These are phyloP conservation scores for Eupithecia inturbata DNA, from an alignment of 2,888 invertebrate species.

Conservation along the genomic window DNA sequence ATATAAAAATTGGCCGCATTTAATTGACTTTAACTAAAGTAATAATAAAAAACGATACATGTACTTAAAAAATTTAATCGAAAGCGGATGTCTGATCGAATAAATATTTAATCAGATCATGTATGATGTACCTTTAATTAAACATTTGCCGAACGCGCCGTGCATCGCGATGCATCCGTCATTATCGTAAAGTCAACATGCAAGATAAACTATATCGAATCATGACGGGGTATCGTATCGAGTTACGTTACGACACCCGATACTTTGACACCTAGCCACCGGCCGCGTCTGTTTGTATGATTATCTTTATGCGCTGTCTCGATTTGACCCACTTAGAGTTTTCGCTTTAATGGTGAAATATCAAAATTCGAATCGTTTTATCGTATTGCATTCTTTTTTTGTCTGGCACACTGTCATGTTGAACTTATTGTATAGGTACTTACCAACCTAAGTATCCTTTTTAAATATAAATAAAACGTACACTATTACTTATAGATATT, in stretches of 20 bases:
- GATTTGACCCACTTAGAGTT: constrained; percentile 62
- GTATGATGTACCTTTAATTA: constrained; percentile 54
- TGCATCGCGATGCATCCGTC: constrained; percentile 68
- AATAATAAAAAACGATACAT: constrained; percentile 14
- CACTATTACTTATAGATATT: too few species aligned
- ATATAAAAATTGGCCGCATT: not conserved
- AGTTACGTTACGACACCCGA: constrained; percentile 76
- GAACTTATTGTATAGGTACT: not conserved
- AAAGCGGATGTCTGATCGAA: constrained; percentile 35
- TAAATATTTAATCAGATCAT: constrained; percentile 34
- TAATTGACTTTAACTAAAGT: not conserved
- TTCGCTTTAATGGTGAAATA: constrained; percentile 20
- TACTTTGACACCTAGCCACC: constrained; percentile 73
- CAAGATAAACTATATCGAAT: constrained; percentile 75
- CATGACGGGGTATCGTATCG: constrained; percentile 72
- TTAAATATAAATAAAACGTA: too few species aligned
- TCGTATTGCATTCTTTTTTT: not conserved
- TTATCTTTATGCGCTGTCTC: constrained; percentile 60
- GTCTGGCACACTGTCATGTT: not conserved
- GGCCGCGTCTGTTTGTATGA: constrained; percentile 60
- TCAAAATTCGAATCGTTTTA: constrained; percentile 22
- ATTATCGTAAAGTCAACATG: constrained; percentile 70
- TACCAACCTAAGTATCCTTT: too few species aligned
- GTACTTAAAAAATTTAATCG: constrained; percentile 24
- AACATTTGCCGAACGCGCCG: constrained; percentile 73